Evolutionary conservation across 2,797 vertebrate species (phyloP).

Genomic region (Lacerta viridis): DNA sequence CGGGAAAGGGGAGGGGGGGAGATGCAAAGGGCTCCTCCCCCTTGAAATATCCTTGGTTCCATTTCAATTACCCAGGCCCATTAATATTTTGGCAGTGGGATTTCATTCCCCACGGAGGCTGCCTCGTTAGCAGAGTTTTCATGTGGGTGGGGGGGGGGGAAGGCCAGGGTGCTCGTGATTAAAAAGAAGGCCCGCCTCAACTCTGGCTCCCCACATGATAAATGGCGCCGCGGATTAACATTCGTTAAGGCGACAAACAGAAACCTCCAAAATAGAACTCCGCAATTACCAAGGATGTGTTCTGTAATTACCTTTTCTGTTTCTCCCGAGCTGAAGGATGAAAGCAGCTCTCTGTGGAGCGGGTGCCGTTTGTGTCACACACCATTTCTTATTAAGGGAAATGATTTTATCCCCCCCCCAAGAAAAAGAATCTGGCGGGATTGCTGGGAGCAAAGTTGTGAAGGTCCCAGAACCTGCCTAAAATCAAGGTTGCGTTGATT

Average conservation of each 20-base stretch:
- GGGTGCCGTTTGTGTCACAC: slow-evolving; percentile 15
- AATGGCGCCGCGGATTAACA: slow-evolving; percentile 64
- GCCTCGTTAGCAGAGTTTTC: slow-evolving; percentile 60
- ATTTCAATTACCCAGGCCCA: slow-evolving; percentile 54
- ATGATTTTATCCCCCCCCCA: too few relatives aligned
- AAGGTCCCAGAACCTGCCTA: neutral
- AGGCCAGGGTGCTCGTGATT: slow-evolving; percentile 65
- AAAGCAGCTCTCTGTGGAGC: slow-evolving; percentile 53
- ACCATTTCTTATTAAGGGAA: neutral
- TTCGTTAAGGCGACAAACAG: slow-evolving; percentile 50
- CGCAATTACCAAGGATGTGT: slow-evolving; percentile 71
- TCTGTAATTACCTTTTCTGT: slow-evolving; percentile 65
- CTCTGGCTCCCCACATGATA: slow-evolving; percentile 68
- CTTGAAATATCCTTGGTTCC: slow-evolving; percentile 35
- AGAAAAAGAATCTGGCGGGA: too few relatives aligned
- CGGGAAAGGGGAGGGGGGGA: neutral
- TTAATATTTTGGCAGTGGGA: slow-evolving; percentile 55
- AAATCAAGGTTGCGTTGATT: neutral
- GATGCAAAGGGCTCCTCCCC: slow-evolving; percentile 22
- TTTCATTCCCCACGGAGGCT: slow-evolving; percentile 61
- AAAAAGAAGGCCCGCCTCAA: slow-evolving; percentile 64
- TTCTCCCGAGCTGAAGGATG: slow-evolving; percentile 58
- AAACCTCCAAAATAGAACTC: slow-evolving; percentile 68
- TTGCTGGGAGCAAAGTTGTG: neutral
- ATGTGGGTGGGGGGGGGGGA: slow-evolving; percentile 60